Percentiles rank a stretch among this genome's conserved stretches.
These are phyloP conservation scores for Campoletis raptor DNA, from an alignment of 2,888 invertebrate genomes.

Conservation along the genomic window DNA sequence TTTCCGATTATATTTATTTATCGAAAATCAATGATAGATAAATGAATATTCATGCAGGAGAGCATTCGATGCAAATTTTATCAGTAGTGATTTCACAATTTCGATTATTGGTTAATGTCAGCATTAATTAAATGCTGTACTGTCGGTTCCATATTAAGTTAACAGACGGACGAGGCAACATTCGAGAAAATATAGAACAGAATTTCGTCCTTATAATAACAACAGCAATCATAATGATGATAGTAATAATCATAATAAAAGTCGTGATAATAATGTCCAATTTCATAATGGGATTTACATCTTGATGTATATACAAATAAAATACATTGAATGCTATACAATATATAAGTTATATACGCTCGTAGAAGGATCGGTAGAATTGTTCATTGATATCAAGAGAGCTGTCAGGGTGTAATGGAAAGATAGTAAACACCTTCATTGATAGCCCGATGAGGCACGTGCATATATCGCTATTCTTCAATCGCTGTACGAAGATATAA, in stretches of 20 bases:
- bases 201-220: background rate
- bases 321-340: background rate
- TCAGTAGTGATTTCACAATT: conserved; percentile 10
- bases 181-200: background rate
- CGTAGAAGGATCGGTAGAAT: conserved; percentile 58
- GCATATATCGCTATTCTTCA: conserved; percentile 24
- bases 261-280: background rate
- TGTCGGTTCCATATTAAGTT: background rate
- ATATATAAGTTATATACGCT: background rate
- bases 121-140: conserved; percentile 35
- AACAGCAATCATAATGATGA: background rate
- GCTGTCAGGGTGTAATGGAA: conserved; percentile 59
- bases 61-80: conserved; percentile 38
- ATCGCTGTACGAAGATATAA: conserved; percentile 7
- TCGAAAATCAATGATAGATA: conserved; percentile 18
- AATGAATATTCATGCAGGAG: conserved; percentile 21
- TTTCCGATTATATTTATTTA: conserved; percentile 21
- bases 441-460: conserved; percentile 65
- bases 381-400: conserved; percentile 70
- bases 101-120: conserved; percentile 47
- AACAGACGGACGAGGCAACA: conserved; percentile 1
- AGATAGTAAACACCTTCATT: conserved; percentile 75
- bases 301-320: background rate
- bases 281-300: background rate
- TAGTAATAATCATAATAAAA: background rate